A percentile compares a stretch with the other conserved stretches of the same genome.
These are phyloP conservation scores for Caradrina clavipalpis DNA, from an alignment of 2,888 invertebrate species.

Conservation along the genomic window DNA sequence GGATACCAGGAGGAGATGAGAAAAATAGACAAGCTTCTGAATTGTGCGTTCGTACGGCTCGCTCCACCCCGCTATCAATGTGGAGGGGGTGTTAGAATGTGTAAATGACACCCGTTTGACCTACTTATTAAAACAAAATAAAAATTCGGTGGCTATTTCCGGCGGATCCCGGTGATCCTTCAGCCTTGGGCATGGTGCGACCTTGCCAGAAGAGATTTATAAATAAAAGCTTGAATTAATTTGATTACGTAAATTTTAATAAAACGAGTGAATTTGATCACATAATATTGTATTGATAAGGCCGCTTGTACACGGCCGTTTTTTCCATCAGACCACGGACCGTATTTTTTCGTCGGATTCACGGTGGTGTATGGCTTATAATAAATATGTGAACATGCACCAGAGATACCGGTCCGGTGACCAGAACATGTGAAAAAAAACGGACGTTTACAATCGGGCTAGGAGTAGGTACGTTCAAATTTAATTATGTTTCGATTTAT, in stretches of 20 bases:
- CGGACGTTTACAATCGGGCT: no score
- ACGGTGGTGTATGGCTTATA: no score
- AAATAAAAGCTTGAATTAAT: conserved; percentile 11
- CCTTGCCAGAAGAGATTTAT: background rate
- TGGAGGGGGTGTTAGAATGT: conserved; percentile 23
- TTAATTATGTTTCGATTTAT: background rate
- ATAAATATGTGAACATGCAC: no score
- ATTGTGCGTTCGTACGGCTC: background rate
- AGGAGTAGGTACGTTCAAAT: no score
- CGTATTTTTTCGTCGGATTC: no score
- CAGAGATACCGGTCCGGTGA: no score
- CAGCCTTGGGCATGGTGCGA: background rate
- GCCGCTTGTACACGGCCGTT: no score
- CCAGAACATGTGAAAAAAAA: no score
- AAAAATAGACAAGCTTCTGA: background rate
- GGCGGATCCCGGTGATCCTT: conserved; percentile 7
- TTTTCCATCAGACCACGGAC: no score
- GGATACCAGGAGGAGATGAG: background rate
- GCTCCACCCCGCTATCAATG: background rate
- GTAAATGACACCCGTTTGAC: conserved; percentile 38
- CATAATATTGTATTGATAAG: no score
- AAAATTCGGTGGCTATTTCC: conserved; percentile 2
- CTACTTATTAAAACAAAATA: conserved; percentile 37
- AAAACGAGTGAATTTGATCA: background rate
- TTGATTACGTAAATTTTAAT: background rate